Evolutionary conservation across 92 coral and sea anemone species (phyloP).

Genomic region (Parazoanthus darwini): DNA sequence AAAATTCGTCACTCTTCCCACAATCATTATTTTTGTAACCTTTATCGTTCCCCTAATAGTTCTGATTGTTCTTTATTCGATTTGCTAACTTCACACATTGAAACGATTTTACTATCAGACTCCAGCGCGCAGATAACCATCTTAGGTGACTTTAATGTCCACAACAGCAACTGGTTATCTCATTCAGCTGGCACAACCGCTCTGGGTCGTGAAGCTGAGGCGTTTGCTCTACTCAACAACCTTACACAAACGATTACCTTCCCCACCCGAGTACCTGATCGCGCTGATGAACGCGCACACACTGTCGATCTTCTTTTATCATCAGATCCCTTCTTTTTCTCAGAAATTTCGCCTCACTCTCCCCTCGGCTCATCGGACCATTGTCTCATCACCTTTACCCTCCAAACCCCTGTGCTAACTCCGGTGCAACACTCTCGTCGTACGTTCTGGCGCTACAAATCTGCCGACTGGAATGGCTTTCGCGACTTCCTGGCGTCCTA

Average conservation of each 20-base stretch:
- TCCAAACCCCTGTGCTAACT: background rate
- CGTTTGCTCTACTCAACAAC: background rate
- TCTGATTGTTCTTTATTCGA: background rate
- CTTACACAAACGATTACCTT: background rate
- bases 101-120: background rate
- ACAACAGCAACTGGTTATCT: background rate
- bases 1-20: too few relatives aligned
- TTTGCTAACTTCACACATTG: background rate
- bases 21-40: background rate
- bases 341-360: background rate
- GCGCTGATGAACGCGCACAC: background rate
- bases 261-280: constrained; percentile 4
- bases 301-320: background rate
- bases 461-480: background rate
- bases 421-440: background rate
- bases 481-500: background rate
- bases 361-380: background rate
- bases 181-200: background rate
- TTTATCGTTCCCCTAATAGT: background rate
- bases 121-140: too few relatives aligned
- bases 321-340: background rate
- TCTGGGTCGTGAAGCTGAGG: background rate
- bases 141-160: background rate
- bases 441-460: background rate
- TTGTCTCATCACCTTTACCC: background rate